Evolutionary conservation across 1,140 invertebrate species (phyloP), one percentile per base, ranked within the genome.

Genomic region (Goniozus legneri): DNA sequence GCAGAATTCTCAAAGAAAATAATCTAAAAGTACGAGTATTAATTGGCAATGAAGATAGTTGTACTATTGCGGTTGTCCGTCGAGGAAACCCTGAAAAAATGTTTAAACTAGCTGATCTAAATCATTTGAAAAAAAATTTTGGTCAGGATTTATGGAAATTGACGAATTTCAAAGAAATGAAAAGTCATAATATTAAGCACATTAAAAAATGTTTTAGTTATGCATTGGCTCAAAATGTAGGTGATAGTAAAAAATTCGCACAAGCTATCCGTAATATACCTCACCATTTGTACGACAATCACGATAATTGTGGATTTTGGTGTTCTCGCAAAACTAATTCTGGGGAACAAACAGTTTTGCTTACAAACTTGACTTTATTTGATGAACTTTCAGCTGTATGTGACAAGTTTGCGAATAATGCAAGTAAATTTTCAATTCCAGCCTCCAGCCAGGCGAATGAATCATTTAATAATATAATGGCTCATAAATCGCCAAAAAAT

Each of bases 371-470:
- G 2, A 19, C 36, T 13, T 22, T 64, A 8, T 47, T 52, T 14
- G 19, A 36, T 10, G 14, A 47, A 27, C 38, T 65, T 3, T 32
- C 49, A 16, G 12, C 34, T 12, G 41, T 63, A 12, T 58, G 56
- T 3, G 16, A 14, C 3, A 58, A 60, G 47, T 54, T 57, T 22
- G 54, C 57, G 0, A 24, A 54, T 21, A 61, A 59, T 35, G 36
- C 46, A 0, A n/a, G 36, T 0, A 50, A 56, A 46, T 62, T 57
- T 36, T 57, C 56, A 15, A 16, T 56, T 7, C 43, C 47, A 15
- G 60, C 58, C 8, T 61, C 52, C 2, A 62, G 60, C 33, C 60
- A 65, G 30, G 47, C 47, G 1, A 60, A 65, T 34, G 49, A 62
- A 49, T 58, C 50, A 7, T 7, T 56, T 0, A 58, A 65, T 14